A percentile compares a stretch with the other conserved stretches of the same genome.
These are phyloP conservation scores for Watsonalla binaria DNA, from an alignment of 2,888 invertebrate species.

Conservation along the genomic window DNA sequence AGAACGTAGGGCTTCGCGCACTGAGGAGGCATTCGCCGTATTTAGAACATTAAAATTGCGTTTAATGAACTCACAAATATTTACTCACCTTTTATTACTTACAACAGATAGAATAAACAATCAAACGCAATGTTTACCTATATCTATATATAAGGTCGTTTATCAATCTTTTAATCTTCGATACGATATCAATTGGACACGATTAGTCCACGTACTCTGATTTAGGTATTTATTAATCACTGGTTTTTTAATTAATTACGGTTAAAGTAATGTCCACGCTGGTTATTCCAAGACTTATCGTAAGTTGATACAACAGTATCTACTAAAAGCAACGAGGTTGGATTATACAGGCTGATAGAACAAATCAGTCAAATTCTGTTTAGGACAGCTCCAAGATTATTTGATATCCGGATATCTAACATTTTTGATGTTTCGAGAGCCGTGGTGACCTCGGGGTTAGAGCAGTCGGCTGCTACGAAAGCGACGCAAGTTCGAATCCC, in stretches of 20 bases:
- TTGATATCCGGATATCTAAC: too few species aligned
- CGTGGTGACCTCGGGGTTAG: too few species aligned
- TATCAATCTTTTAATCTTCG: slow-evolving; percentile 26
- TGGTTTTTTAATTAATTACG: neutral
- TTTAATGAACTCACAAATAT: slow-evolving; percentile 3
- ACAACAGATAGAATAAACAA: slow-evolving; percentile 26
- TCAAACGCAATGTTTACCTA: slow-evolving; percentile 14
- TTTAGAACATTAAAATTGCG: too few species aligned
- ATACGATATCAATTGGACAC: slow-evolving; percentile 34
- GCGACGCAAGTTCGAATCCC: too few species aligned
- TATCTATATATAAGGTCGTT: slow-evolving; percentile 19
- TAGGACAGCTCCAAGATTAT: too few species aligned
- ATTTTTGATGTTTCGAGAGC: too few species aligned
- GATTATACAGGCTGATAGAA: too few species aligned
- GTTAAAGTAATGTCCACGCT: neutral
- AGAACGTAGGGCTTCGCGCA: too few species aligned
- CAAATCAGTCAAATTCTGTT: neutral
- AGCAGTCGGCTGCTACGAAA: too few species aligned
- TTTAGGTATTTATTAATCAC: slow-evolving; percentile 7
- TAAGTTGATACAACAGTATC: neutral
- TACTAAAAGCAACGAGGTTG: neutral
- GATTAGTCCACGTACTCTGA: slow-evolving; percentile 56
- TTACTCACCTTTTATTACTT: slow-evolving; percentile 40
- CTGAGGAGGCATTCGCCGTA: too few species aligned
- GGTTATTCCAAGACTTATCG: neutral